Evolutionary conservation across 2,797 vertebrate genomes (phyloP).

Genomic region (Heteromormyrus szaboi): DNA sequence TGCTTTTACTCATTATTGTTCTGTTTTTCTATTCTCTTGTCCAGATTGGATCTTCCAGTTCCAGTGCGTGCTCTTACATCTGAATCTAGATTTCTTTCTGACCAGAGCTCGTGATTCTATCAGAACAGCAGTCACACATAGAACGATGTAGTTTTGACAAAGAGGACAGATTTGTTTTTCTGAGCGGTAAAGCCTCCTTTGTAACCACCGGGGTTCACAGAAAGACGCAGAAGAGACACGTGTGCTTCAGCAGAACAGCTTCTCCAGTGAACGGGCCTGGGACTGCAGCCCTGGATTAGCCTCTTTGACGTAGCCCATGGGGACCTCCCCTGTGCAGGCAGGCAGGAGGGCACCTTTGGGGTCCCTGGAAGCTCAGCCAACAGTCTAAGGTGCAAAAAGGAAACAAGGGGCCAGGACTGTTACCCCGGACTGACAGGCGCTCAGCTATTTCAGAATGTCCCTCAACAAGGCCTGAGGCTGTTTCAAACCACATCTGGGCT

Average conservation of each 20-base stretch:
- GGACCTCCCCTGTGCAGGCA: background rate
- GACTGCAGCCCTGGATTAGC: background rate
- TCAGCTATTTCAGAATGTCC: background rate
- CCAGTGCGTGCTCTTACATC: background rate
- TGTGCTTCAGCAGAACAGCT: background rate
- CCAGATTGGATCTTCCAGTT: background rate
- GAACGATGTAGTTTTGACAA: background rate
- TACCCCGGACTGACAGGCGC: background rate
- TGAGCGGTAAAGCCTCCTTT: background rate
- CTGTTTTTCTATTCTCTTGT: background rate
- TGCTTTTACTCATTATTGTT: background rate
- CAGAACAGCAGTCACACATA: background rate
- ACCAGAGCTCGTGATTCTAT: background rate
- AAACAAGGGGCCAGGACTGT: background rate
- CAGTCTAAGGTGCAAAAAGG: background rate
- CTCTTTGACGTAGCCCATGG: background rate
- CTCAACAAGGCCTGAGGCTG: background rate
- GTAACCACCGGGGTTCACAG: background rate
- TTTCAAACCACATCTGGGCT: background rate
- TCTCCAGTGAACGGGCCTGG: background rate
- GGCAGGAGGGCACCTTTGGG: background rate
- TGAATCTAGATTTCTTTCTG: background rate
- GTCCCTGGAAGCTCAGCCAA: background rate
- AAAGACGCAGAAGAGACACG: no score
- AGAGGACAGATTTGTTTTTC: background rate